Evolutionary conservation across 2,888 invertebrate genomes (phyloP), one percentile per base, ranked within the genome.

Genomic region (Pteria penguin): DNA sequence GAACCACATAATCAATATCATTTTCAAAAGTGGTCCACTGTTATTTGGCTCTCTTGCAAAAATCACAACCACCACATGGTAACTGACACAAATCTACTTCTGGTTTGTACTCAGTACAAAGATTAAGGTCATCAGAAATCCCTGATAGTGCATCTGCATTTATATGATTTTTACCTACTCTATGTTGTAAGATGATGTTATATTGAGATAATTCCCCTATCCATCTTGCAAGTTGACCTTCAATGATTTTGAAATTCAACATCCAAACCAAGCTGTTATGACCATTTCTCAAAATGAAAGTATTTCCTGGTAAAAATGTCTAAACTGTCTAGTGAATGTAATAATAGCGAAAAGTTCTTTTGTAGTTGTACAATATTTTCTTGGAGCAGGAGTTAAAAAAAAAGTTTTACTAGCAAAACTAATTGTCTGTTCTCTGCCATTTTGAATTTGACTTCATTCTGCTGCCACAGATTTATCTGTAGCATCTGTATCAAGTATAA

Each of bases 111-210:
- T 32, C 24, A 55, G 11, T 66, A 62, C 70, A 69, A 3, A 22
- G 8, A 4, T 57, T 0, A n/a, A 63, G 4, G 22, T 14, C 11
- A 31, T 74, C 70, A 8, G 54, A 55, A 4, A 76, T 52, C 33
- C 76, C 45, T 1, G 72, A 69, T 32, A 76, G 31, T 18, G 62
- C 69, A 67, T 76, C 72, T 27, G 72, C 76, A 70, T 76, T 76
- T 14, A 18, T 33, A 32, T 79, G 73, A 18, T 31, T 32, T 52
- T 62, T 66, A 2, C 75, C 78, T 31, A 65, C n/a, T 8, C n/a
- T 63, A 5, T 66, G 31, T 14, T 73, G 58, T 3, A 61, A n/a
- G n/a, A n/a, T 31, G 29, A 73, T 66, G 22, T 76, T 31, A 70
- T 69, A 79, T 18, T 79, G 70, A 11, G 55, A 18, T n/a, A 72